These are phyloP conservation scores for Cerceris rybyensis DNA, from an alignment of 2,888 invertebrate genomes.

Conservation along the genomic window DNA sequence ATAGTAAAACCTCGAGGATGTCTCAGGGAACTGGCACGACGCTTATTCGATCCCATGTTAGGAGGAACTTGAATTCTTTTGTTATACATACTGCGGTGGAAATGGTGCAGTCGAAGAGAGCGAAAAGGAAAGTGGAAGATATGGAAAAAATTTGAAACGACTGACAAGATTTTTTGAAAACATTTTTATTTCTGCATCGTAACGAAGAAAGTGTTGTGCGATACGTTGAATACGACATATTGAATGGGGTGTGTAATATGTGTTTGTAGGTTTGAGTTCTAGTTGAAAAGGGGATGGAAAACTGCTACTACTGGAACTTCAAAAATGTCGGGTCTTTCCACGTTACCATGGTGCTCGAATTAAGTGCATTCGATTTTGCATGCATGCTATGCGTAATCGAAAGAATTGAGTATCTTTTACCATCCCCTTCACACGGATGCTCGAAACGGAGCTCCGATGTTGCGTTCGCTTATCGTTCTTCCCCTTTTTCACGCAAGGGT, in stretches of 20 bases:
- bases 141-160: no score
- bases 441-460: constrained; percentile 40
- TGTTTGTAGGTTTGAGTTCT: background rate
- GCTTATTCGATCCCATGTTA: no score
- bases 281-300: background rate
- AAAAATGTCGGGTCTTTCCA: background rate
- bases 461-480: constrained; percentile 51
- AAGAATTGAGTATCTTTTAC: constrained; percentile 56
- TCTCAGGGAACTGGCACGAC: constrained; percentile 28
- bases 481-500: constrained; percentile 66
- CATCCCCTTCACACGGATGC: constrained; percentile 42
- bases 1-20: constrained; percentile 41
- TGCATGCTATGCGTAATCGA: constrained; percentile 49
- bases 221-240: no score
- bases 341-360: constrained; percentile 36
- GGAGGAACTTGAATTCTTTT: no score
- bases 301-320: background rate
- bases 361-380: constrained; percentile 43
- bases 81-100: no score
- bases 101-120: no score
- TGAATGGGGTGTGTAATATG: no score
- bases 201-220: no score
- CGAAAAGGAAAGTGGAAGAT: no score
- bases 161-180: no score
- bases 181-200: no score